phyloP scores from a whole-genome alignment of 2,888 invertebrate genomes.

The Drosophila siamana region DNA sequence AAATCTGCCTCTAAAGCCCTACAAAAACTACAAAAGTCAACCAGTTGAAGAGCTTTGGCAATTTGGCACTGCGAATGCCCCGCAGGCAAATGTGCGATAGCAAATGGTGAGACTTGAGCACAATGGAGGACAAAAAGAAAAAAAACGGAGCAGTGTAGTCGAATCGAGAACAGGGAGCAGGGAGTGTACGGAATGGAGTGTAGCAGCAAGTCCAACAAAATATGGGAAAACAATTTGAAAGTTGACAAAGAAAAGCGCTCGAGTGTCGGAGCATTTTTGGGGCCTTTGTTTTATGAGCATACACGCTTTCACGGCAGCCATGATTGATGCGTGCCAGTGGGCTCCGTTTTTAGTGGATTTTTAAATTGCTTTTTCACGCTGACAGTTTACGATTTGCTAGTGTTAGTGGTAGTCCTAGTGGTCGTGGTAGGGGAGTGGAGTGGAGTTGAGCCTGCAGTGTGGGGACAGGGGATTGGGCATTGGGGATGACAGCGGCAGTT shows the following conservation, averaged over 20 bases:
- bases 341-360: slow-evolving; percentile 73
- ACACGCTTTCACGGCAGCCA: slow-evolving; percentile 59
- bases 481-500: slow-evolving; percentile 64
- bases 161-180: neutral
- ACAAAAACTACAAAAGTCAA: slow-evolving; percentile 51
- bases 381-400: slow-evolving; percentile 67
- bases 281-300: slow-evolving; percentile 72
- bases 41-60: slow-evolving; percentile 50
- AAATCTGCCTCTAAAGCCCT: slow-evolving; percentile 41
- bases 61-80: slow-evolving; percentile 24
- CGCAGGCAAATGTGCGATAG: slow-evolving; percentile 13
- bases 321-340: slow-evolving; percentile 70
- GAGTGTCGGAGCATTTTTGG: slow-evolving; percentile 35
- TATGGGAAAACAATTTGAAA: slow-evolving; percentile 77
- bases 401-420: slow-evolving; percentile 31
- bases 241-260: slow-evolving; percentile 70
- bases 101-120: slow-evolving; percentile 23
- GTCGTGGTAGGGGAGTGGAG: neutral
- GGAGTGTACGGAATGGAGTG: slow-evolving; percentile 2
- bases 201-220: slow-evolving; percentile 44
- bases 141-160: neutral
- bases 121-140: slow-evolving; percentile 19
- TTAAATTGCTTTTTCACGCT: slow-evolving; percentile 79
- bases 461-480: slow-evolving; percentile 21
- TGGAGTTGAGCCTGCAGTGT: too few species aligned